Conservation (phyloP, 2,113 vertebrate species). For the Limnothrissa miodon region DNA sequence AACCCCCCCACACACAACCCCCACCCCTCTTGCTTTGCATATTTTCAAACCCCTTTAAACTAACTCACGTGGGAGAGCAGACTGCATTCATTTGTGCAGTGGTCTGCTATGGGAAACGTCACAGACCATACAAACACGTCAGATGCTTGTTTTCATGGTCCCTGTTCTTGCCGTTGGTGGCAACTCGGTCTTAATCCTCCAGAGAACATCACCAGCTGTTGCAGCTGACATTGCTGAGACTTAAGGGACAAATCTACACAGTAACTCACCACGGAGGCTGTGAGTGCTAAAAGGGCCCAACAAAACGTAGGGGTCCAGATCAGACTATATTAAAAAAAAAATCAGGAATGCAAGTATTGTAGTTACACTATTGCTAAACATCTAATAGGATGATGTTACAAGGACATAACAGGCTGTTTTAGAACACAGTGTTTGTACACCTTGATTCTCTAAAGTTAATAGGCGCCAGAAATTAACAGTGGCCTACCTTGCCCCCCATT, state of each 20-base stretch:
- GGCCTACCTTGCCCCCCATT: too few species aligned
- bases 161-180: neutral
- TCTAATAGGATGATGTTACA: neutral
- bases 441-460: neutral
- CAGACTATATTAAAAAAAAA: neutral
- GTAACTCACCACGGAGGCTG: too few species aligned
- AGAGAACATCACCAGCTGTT: neutral
- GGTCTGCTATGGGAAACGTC: neutral
- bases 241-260: too few species aligned
- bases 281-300: neutral
- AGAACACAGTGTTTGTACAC: neutral
- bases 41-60: neutral
- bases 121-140: neutral
- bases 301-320: too few species aligned
- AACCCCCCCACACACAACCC: too few species aligned
- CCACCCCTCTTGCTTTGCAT: constrained; percentile 48
- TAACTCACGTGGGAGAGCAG: constrained; percentile 42
- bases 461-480: neutral
- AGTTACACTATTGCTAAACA: neutral
- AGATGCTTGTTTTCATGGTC: neutral
- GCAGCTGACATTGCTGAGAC: neutral
- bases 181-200: neutral
- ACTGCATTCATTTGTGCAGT: neutral
- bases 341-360: neutral
- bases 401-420: neutral